Evolutionary conservation across 2,888 invertebrate genomes (phyloP).

Genomic region (Deroplatys truncata): DNA sequence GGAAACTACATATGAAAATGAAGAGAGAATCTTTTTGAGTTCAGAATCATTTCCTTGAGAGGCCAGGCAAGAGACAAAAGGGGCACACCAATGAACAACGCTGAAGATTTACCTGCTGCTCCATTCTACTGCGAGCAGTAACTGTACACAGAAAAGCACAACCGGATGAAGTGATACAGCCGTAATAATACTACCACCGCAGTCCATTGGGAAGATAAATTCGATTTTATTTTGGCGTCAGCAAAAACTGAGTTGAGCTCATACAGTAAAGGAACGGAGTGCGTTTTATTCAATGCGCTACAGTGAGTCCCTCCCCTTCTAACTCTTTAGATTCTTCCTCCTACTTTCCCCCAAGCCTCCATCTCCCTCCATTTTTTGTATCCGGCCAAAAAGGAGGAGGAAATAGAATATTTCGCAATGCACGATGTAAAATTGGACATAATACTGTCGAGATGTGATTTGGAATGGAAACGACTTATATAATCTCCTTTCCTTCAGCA

Average conservation of each 20-base stretch:
- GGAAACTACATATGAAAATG: too few species aligned
- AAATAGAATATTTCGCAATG: not conserved
- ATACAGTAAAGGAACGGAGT: not conserved
- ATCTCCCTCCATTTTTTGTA: not conserved
- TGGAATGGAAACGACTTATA: not conserved
- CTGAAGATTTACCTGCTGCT: not conserved
- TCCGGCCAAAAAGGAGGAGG: not conserved
- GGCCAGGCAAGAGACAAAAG: too few species aligned
- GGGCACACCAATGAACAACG: too few species aligned
- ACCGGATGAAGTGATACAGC: not conserved
- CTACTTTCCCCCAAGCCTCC: not conserved
- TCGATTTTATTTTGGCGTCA: conserved; percentile 13
- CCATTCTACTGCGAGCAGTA: not conserved
- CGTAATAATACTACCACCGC: not conserved
- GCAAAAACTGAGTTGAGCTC: not conserved
- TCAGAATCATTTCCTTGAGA: too few species aligned
- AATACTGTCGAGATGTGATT: not conserved
- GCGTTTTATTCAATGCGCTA: not conserved
- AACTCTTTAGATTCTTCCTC: not conserved
- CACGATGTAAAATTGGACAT: conserved; percentile 6
- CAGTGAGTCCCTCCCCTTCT: not conserved
- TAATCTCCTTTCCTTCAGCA: not conserved
- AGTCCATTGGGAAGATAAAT: conserved; percentile 1
- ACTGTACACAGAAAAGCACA: not conserved
- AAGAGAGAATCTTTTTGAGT: too few species aligned